Base-by-base conservation (phyloP, 2,888 invertebrate genomes). In the Acanthosepion lycidas region DNA sequence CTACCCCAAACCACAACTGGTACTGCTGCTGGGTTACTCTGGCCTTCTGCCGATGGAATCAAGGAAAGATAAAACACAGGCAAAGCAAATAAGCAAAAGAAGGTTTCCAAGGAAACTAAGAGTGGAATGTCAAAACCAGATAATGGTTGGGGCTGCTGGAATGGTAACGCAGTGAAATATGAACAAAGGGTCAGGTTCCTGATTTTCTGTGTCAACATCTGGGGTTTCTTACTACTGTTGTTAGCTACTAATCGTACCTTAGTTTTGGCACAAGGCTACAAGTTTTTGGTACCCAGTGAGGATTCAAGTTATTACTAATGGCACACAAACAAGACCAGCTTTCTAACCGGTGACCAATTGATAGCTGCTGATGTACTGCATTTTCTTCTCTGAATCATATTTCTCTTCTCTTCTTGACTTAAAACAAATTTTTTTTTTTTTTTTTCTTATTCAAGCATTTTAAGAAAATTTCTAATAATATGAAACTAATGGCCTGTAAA, bases 121-220 rank as follows among this genome's bases (percentile, higher is more conserved):
- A n/a, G 78, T 12, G 78, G 78, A 78, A 78, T 78, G 78, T 12
- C 78, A 78, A 78, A 78, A 78, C 3, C 33, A 33, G 78, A n/a
- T 15, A 15, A 59, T 59, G 59, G 59, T 59, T 26, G 23, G 78
- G n/a, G n/a, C n/a, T n/a, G n/a, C 3, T 12, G 78, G 78, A 78
- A 78, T 78, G 78, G 78, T 78, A n/a, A 78, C n/a, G 78, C n/a
- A n/a, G 78, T 78, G 78, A 78, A 78, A n/a, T 78, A 78, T 33
- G 78, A 78, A 78, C 12, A 33, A 78, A 18, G 78, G 78, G 78
- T 78, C 78, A 78, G 78, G 12, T 78, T 33, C 78, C 33, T 78
- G n/a, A 78, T 78, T 23, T 78, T 78, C 78, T 78, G n/a, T 33
- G 78, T 78, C 15, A 78, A 78, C 78, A 78, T 78, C 78, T 78